Conservation (phyloP, 37 sponge, comb jelly and placozoan genomes). For the Dysidea cf. avara region DNA sequence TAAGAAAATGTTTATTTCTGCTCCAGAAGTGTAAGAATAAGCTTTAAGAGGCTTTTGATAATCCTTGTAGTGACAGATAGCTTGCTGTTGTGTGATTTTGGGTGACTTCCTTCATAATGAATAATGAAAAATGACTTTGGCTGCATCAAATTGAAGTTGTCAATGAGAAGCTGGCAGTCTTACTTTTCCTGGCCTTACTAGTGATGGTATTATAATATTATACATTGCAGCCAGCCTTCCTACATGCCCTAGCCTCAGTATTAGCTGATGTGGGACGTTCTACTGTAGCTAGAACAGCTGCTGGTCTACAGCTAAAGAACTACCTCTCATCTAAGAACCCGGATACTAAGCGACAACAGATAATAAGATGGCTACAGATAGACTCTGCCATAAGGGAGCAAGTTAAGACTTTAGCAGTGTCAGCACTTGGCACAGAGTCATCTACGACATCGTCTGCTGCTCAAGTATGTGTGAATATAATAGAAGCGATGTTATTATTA, state of each 20-base stretch:
- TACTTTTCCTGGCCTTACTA: background rate
- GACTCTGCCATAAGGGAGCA: slow-evolving; percentile 50
- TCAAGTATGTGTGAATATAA: slow-evolving; percentile 25
- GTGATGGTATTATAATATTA: background rate
- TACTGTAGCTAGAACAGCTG: slow-evolving; percentile 79
- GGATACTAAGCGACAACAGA: slow-evolving; percentile 48
- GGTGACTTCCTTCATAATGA: too few relatives aligned
- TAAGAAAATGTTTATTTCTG: too few relatives aligned
- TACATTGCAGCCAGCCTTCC: slow-evolving; percentile 60
- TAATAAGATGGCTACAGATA: slow-evolving; percentile 79
- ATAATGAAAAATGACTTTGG: too few relatives aligned
- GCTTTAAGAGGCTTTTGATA: too few relatives aligned
- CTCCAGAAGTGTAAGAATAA: too few relatives aligned
- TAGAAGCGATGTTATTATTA: background rate
- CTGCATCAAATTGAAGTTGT: too few relatives aligned
- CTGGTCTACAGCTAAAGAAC: slow-evolving; percentile 98
- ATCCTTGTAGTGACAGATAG: too few relatives aligned
- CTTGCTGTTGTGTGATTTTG: too few relatives aligned
- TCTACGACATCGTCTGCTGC: slow-evolving; percentile 79
- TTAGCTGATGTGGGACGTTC: slow-evolving; percentile 68
- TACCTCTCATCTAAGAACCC: slow-evolving; percentile 89
- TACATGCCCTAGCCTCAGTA: slow-evolving; percentile 72
- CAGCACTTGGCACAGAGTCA: slow-evolving; percentile 90
- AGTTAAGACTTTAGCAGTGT: slow-evolving; percentile 76
- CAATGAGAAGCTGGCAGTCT: too few relatives aligned